Evolutionary conservation across 2,797 vertebrate species (phyloP), one percentile per base, ranked within the genome.

Genomic region (Lepus townsendii): DNA sequence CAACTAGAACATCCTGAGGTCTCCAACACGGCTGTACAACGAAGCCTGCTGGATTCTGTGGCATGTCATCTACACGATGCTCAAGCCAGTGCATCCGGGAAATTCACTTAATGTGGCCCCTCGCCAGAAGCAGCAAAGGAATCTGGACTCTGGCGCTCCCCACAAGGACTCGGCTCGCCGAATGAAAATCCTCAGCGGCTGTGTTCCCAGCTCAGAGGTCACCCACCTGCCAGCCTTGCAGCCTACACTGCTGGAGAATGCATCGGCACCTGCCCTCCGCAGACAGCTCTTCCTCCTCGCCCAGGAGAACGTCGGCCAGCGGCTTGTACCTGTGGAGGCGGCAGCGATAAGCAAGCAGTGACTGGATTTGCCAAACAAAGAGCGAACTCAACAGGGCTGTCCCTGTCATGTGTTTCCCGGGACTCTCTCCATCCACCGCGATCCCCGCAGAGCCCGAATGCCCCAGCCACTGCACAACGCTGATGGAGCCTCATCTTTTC

Each of bases 221-320:
- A 98, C 99, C 97, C 94, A 99, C 99, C 99, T 99, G 99, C 99
- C 99, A 99, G 97, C 99, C 99, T 96, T 99, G 99, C 83, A 99
- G 98, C 97, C 99, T 99, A 96, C 98, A 99, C 93, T 98, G 98
- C 91, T 99, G 99, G 92, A 99, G 99, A 95, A 99, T 97, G 71
- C 98, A 98, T 88, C 97, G 98, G 76, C 99, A 99, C 97, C 98
- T 98, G 96, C 99, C 99, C 96, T 99, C 98, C 4, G 98, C 94
- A 2, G 99, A 98, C 96, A 98, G 93, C 82, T 98, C 99, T 97
- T 98, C 98, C 96, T 98, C 98, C 93, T 98, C 98, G 38, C 97
- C 98, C 95, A 98, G 96, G 88, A 98, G 98, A 62, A 98, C 99
- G 88, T 99, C 98, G 73, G 98, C 98, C 88, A 99, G 97, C 42